Base-by-base conservation (phyloP, 2,797 vertebrate genomes). In the Spondyliosoma cantharus region DNA sequence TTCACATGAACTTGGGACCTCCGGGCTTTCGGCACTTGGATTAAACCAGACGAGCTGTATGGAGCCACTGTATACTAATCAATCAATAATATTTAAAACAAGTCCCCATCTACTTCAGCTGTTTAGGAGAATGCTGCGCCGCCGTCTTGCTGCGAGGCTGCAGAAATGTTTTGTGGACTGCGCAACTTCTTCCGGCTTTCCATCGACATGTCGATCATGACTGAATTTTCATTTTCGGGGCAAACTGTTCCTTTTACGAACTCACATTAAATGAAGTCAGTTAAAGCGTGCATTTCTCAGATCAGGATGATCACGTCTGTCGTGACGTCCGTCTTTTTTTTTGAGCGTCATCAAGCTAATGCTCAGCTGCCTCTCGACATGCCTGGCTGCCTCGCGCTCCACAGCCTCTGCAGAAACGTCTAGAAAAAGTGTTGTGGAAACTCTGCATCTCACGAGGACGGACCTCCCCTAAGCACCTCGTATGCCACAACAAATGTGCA, bases 341-440 rank as follows among this genome's bases (percentile, higher is more conserved):
- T 25, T 49, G 53, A 69, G 49, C 14, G 16, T 57, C 46, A 43
- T 56, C 42, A 50, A 42, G 65, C 53, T 49, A 22, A 42, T 42
- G 25, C 63, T 61, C 66, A 42, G 61, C 61, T 8, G 45, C 19
- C 45, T 73, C 45, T 71, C n/a, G 17, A 52, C 45, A 67, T 0
- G 45, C 71, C 54, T 42, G 65, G 13, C 24, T 68, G 45, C 58
- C 22, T 83, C 63, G 4, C 37, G n/a, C 32, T 32, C 63, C 58
- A 52, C 76, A 56, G 19, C 58, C 63, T 52, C 42, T 29, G 32
- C 0, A 45, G 62, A 68, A 65, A 22, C 46, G 75, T 57, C 27
- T 19, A 53, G 65, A 64, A 67, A 66, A 11, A 7, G 13, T 19
- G 68, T 24, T 49, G 43, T 61, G 65, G 25, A 59, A 81, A 72